These are phyloP conservation scores for Anoplius nigerrimus DNA, from an alignment of 2,888 invertebrate species.

Conservation along the genomic window DNA sequence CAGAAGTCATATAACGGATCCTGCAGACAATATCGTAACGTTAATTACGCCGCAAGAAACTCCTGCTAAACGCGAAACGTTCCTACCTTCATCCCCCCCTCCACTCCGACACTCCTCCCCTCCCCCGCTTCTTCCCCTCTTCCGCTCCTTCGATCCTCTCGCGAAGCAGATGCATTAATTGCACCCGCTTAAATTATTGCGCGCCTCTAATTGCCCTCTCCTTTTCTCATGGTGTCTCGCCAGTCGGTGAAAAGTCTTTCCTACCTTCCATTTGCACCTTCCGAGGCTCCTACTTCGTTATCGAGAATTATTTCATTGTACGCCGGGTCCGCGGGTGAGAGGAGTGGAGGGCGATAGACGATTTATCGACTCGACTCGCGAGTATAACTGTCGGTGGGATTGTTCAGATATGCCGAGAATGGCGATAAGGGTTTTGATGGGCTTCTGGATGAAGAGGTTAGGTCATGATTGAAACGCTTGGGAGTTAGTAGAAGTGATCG, in stretches of 20 bases:
- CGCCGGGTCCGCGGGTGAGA: not conserved
- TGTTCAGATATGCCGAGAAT: not conserved
- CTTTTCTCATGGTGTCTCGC: slow-evolving; percentile 16
- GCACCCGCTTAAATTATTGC: slow-evolving; percentile 71
- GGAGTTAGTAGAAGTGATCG: too few species aligned
- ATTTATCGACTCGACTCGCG: too few species aligned
- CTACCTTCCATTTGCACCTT: slow-evolving; percentile 15
- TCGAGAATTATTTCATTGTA: slow-evolving; percentile 5
- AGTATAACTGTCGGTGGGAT: too few species aligned
- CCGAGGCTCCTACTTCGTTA: slow-evolving; percentile 17
- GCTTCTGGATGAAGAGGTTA: too few species aligned
- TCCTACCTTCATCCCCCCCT: not conserved
- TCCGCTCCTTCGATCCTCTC: slow-evolving; percentile 15
- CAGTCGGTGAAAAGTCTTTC: not conserved
- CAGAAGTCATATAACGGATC: too few species aligned
- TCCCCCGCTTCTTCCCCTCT: slow-evolving; percentile 6
- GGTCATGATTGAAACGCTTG: too few species aligned
- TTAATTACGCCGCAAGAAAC: slow-evolving; percentile 19
- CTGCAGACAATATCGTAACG: slow-evolving; percentile 17
- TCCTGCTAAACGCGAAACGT: too few species aligned
- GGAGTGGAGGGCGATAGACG: not conserved
- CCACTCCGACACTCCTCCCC: not conserved
- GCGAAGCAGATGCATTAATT: slow-evolving; percentile 65
- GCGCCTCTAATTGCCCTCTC: slow-evolving; percentile 68
- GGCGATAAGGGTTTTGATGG: slow-evolving; percentile 12